A percentile compares a stretch with the other conserved stretches of the same genome.
Evolutionary conservation across 2,888 invertebrate genomes (phyloP).

Genomic region (Acanthosepion esculentum): DNA sequence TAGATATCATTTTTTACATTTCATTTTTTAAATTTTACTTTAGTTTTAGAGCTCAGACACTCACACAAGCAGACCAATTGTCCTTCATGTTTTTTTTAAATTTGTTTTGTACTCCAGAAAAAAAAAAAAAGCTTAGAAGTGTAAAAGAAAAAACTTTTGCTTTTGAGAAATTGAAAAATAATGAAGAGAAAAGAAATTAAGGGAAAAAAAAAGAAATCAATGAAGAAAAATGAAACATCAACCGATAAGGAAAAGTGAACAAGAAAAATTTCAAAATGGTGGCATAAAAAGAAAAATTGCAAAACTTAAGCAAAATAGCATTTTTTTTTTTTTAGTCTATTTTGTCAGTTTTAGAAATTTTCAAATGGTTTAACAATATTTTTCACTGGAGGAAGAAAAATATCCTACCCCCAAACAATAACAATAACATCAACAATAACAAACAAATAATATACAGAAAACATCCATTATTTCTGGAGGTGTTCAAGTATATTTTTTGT

Average conservation of each 20-base stretch:
- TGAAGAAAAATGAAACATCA: neutral
- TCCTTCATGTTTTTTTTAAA: neutral
- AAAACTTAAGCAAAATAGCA: neutral
- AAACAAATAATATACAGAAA: conserved; percentile 15
- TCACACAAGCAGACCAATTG: neutral
- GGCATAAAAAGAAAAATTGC: neutral
- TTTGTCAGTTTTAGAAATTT: neutral
- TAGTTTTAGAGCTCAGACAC: no score
- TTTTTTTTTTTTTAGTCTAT: neutral
- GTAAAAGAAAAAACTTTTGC: neutral
- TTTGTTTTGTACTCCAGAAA: neutral
- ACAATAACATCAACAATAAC: conserved; percentile 33
- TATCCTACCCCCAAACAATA: neutral
- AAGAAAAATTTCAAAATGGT: neutral
- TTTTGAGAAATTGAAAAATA: neutral
- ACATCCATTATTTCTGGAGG: neutral
- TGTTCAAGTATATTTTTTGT: conserved; percentile 21
- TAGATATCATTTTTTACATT: neutral
- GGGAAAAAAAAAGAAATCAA: neutral
- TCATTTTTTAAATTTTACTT: neutral
- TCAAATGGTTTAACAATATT: conserved; percentile 33
- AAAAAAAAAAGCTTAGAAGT: neutral
- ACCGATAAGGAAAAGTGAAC: neutral
- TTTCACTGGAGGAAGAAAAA: conserved; percentile 16
- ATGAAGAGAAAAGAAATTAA: neutral